These are phyloP conservation scores for Neocrepidodera transversa DNA, from an alignment of 2,888 invertebrate genomes.

Conservation along the genomic window DNA sequence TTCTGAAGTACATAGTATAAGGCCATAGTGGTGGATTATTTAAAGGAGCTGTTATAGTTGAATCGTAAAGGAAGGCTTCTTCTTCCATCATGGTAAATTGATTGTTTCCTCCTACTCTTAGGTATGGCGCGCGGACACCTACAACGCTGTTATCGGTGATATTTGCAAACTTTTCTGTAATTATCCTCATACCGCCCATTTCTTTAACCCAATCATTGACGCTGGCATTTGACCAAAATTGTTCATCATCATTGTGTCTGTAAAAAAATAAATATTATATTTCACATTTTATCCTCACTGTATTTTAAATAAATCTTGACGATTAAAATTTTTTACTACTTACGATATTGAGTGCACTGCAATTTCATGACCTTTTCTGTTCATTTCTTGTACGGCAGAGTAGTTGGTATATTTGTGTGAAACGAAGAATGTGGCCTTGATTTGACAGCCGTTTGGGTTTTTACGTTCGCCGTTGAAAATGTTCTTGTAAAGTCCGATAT, in stretches of 20 bases:
- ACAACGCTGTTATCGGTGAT: conserved; percentile 91
- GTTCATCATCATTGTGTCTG: conserved; percentile 90
- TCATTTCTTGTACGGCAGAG: conserved; percentile 90
- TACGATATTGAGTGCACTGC: conserved; percentile 94
- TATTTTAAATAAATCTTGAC: too few relatives aligned
- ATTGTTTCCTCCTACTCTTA: conserved; percentile 92
- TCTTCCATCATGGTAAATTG: conserved; percentile 98
- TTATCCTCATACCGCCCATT: conserved; percentile 93
- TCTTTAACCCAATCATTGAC: conserved; percentile 94
- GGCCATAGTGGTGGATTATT: conserved; percentile 96
- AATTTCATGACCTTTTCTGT: conserved; percentile 91
- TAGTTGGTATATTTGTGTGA: conserved; percentile 95
- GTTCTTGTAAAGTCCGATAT: conserved; percentile 91
- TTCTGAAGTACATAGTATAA: conserved; percentile 97
- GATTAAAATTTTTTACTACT: conserved; percentile 63
- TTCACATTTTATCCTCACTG: too few relatives aligned
- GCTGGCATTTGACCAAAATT: conserved; percentile 91
- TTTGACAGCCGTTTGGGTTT: conserved; percentile 93
- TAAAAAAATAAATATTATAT: conserved; percentile 36
- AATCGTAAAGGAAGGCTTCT: conserved; percentile 93
- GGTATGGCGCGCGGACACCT: conserved; percentile 88
- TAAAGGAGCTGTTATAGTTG: conserved; percentile 90
- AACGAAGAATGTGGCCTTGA: conserved; percentile 90
- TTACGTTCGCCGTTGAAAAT: conserved; percentile 89
- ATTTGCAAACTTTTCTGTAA: conserved; percentile 88